A percentile compares a stretch with the other conserved stretches of the same genome.
These are phyloP conservation scores for Anser brachyrhynchus DNA, from an alignment of 2,113 vertebrate genomes.

Conservation along the genomic window DNA sequence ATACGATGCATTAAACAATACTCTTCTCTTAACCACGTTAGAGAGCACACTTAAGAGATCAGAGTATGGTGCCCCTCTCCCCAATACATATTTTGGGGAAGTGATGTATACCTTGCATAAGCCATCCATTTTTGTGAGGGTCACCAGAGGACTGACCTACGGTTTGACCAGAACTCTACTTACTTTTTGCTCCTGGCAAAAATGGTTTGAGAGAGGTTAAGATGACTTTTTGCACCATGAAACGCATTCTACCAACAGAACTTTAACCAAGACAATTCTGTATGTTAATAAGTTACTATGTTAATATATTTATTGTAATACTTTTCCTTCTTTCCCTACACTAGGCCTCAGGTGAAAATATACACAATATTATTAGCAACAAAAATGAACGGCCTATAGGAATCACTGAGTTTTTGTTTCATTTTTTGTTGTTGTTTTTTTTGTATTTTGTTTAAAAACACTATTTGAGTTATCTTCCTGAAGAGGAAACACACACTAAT, in stretches of 20 bases:
- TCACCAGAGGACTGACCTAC: background rate
- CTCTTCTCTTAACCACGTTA: background rate
- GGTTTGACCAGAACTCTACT: background rate
- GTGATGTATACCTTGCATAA: background rate
- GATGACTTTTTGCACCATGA: background rate
- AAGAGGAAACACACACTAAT: background rate
- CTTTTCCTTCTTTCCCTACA: background rate
- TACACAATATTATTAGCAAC: background rate
- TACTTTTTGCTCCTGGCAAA: background rate
- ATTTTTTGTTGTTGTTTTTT: background rate
- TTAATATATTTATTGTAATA: background rate
- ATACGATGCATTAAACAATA: background rate
- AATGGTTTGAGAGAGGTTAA: background rate
- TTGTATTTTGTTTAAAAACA: background rate
- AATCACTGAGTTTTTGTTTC: background rate
- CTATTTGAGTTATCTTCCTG: background rate
- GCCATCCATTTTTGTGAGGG: background rate
- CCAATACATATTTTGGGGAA: rapidly evolving
- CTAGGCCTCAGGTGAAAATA: background rate
- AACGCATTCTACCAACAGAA: background rate
- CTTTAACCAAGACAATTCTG: background rate
- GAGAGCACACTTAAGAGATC: background rate
- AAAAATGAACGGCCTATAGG: background rate
- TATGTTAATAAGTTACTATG: background rate
- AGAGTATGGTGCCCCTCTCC: background rate